Evolutionary conservation across 2,888 invertebrate genomes (phyloP), one percentile per base, ranked within the genome.

Genomic region (Athripsodes cinereus): DNA sequence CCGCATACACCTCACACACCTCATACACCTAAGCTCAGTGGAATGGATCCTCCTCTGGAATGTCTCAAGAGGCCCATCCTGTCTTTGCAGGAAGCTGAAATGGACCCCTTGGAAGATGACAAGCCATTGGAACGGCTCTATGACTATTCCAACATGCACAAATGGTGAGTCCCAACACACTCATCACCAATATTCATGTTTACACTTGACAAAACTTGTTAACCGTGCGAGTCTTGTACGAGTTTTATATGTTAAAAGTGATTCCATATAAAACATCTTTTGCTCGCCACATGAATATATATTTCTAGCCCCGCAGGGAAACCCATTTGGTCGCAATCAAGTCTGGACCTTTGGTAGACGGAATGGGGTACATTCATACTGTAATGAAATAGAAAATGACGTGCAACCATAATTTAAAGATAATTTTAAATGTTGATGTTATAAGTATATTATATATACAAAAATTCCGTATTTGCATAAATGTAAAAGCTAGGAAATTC

Each of bases 121-220:
- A 85, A 86, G 66, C 83, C 86, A 57, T 80, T 90, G 64, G 87
- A 90, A 66, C 83, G 89, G 76, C 81, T 96, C 19, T 96, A 96
- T 74, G 94, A 96, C 75, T 94, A 93, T 76, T 83, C 90, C 65
- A 86, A 87, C 66, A 81, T 91, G 66, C 84, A 90, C 70, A 88
- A 88, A 47, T 94, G 93, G 94, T 90, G 70, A 80, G n/a, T 83
- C 77, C 8, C 34, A 10, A 10, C 34, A 40, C 8, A 10, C n/a
- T n/a, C n/a, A n/a, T n/a, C n/a, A n/a, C 6, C 47, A 22, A n/a
- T 48, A 48, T 18, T 16, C 21, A n/a, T 20, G 10, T 10, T 6
- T 26, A 26, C 26, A 11, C 21, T 13, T 8, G 20, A 19, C n/a
- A 48, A 52, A 16, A 22, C 31, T 26, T 26, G 10, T 10, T 26